Evolutionary conservation across 2,797 vertebrate species (phyloP).

Genomic region (Sus cebifrons): DNA sequence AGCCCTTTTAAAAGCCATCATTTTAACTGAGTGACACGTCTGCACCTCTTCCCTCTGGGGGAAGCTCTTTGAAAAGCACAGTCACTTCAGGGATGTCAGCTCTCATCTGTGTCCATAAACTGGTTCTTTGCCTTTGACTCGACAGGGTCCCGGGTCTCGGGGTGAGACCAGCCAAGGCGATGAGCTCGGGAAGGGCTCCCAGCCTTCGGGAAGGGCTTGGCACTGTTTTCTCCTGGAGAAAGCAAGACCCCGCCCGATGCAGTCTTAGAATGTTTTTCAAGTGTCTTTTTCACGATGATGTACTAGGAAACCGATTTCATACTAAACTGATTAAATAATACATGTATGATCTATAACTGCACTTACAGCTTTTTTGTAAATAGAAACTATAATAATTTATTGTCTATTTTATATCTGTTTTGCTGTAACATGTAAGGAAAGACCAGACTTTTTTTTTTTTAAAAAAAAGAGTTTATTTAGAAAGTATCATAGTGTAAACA

Average conservation of each 20-base stretch:
- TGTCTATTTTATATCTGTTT: constrained; percentile 90
- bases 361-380: constrained; percentile 91
- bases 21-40: neutral
- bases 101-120: neutral
- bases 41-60: neutral
- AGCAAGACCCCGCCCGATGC: constrained; percentile 69
- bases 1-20: neutral
- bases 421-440: constrained; percentile 90
- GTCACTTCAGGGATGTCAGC: neutral
- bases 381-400: constrained; percentile 93
- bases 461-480: constrained; percentile 91
- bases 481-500: constrained; percentile 92
- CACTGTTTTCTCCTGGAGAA: constrained; percentile 66
- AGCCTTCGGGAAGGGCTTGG: neutral
- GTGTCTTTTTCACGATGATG: constrained; percentile 80
- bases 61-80: neutral
- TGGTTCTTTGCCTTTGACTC: neutral
- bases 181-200: neutral
- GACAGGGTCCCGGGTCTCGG: accelerated
- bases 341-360: constrained; percentile 86
- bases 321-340: constrained; percentile 86
- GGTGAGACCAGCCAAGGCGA: neutral
- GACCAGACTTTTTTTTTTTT: constrained; percentile 86
- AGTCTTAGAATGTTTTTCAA: constrained; percentile 78
- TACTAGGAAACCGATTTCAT: constrained; percentile 82